Conservation (phyloP, 2,797 vertebrate genomes). For the Sebastes kiyomatsui region DNA sequence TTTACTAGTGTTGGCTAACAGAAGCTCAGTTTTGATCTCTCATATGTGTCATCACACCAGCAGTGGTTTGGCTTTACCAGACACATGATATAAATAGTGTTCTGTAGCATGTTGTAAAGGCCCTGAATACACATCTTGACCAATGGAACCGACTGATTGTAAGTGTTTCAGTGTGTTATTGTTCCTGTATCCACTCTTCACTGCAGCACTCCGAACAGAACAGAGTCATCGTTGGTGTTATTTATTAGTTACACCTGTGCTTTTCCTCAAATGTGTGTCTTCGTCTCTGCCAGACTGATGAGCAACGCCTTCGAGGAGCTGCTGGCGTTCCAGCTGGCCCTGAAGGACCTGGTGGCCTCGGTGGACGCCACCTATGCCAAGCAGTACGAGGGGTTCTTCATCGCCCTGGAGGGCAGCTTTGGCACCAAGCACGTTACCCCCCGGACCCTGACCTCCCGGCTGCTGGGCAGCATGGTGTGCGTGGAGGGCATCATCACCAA, state of each 20-base stretch:
- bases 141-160: neutral
- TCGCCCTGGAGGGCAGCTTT: slow-evolving; percentile 96
- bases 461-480: slow-evolving; percentile 93
- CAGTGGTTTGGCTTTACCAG: neutral
- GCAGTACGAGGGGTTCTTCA: slow-evolving; percentile 95
- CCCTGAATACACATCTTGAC: neutral
- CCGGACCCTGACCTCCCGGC: slow-evolving; percentile 90
- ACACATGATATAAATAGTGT: neutral
- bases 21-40: neutral
- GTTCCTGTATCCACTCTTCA: too few relatives aligned
- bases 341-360: slow-evolving; percentile 93
- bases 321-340: slow-evolving; percentile 91
- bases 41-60: neutral
- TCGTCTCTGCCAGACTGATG: slow-evolving; percentile 83
- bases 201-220: too few relatives aligned
- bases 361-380: slow-evolving; percentile 96
- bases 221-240: too few relatives aligned
- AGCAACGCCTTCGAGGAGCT: slow-evolving; percentile 92
- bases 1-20: neutral
- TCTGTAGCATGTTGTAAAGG: neutral
- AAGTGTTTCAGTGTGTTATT: neutral
- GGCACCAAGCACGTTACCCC: slow-evolving; percentile 94
- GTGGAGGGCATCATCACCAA: slow-evolving; percentile 98
- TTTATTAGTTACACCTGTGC: neutral
- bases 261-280: neutral